Base-by-base conservation (phyloP, 2,797 vertebrate species). In the Accipiter badius region DNA sequence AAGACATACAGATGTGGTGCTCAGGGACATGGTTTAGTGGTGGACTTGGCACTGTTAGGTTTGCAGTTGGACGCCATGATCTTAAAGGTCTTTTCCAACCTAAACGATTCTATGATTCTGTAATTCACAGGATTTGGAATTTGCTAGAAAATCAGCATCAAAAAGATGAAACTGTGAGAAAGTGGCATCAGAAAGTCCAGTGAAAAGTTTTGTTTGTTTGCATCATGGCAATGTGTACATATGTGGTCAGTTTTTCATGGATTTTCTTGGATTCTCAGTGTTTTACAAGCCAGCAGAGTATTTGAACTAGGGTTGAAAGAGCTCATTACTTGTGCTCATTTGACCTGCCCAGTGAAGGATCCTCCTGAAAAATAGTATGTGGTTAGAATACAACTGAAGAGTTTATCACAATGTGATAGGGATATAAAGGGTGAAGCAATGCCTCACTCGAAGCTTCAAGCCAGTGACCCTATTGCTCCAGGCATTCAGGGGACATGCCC, bases 231-330 rank as follows among this genome's bases (percentile, higher is more conserved):
- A 59, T 57, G 7, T 42, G 10, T 18, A 10, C 20, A 18, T 26
- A 31, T 3, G 13, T 46, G 7, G 5, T 9, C 0, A 0, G 39
- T 57, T 79, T 44, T n/a, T 9, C 19, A 13, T 24, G 7, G 9
- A 57, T 85, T 70, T 94, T 49, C n/a, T 65, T 73, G 50, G 17
- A 59, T 73, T 87, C 20, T 77, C 29, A 26, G 6, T 55, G 21
- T 70, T 62, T 73, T 52, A 52, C 19, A 71, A 74, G 33, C 13
- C 26, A 57, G 12, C 7, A 42, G 21, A 73, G 7, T 50, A 39
- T 46, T 66, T 83, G 8, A 70, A 33, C 11, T 58, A 58, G 20
- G 6, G 19, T 5, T 87, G 10, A 21, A 78, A 90, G 7, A 49
- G 13, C 47, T 49, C 6, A 39, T 62, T 42, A 33, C 3, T 54